Percentiles rank a stretch among this genome's conserved stretches.
Evolutionary conservation across 2,113 vertebrate genomes (phyloP).

Genomic region (pig (Sus scrofa)): T2T-Sscrofa CM000812.6:278143501-278144000

Average conservation of each 20-base stretch:
- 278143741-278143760: fast-evolving
- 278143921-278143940: not conserved
- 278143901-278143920: not conserved
- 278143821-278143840: not conserved
- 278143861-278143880: not conserved
- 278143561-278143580: not conserved
- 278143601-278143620: not conserved
- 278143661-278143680: not conserved
- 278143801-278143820: not conserved
- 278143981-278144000: slow-evolving; percentile 12
- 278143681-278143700: not conserved
- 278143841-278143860: not conserved
- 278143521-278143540: not conserved
- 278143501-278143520: not conserved
- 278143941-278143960: slow-evolving; percentile 12
- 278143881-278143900: not conserved
- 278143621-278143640: not conserved
- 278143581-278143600: not conserved
- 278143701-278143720: not conserved
- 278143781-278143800: not conserved
- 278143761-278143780: not conserved
- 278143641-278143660: not conserved
- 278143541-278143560: not conserved
- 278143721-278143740: not conserved
- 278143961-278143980: not conserved